These are phyloP conservation scores for Botia almorhae DNA, from an alignment of 2,797 vertebrate genomes.

Conservation along the genomic window DNA sequence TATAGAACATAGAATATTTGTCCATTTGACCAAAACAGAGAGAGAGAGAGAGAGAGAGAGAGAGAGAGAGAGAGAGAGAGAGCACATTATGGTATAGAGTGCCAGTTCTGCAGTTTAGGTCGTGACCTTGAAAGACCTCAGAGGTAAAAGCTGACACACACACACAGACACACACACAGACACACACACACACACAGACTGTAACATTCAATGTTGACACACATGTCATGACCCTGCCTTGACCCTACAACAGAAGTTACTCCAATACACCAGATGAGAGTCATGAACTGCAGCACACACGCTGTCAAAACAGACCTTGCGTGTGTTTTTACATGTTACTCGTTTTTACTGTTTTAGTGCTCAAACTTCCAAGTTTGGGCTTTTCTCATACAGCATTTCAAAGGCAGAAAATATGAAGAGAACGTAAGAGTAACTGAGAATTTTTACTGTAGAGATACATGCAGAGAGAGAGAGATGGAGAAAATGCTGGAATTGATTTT, in stretches of 20 bases:
- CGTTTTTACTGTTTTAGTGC: no score
- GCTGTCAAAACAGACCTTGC: neutral
- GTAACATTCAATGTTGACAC: neutral
- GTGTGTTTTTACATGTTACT: no score
- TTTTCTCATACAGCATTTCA: no score
- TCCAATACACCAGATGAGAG: neutral
- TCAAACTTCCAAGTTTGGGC: no score
- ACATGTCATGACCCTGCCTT: neutral
- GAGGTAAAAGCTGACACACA: neutral
- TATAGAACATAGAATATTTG: no score
- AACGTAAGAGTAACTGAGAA: conserved; percentile 23
- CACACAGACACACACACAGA: neutral
- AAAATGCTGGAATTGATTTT: neutral
- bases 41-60: neutral
- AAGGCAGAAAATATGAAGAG: neutral
- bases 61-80: neutral
- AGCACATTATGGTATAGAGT: neutral
- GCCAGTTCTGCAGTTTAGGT: neutral
- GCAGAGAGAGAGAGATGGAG: neutral
- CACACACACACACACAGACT: neutral
- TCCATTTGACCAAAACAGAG: no score
- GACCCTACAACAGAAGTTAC: conserved; percentile 8
- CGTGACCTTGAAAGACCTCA: neutral
- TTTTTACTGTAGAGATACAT: neutral
- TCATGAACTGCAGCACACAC: neutral